Evolutionary conservation across 2,113 vertebrate genomes (phyloP).

Genomic region (Dendropsophus ebraccatus): DNA sequence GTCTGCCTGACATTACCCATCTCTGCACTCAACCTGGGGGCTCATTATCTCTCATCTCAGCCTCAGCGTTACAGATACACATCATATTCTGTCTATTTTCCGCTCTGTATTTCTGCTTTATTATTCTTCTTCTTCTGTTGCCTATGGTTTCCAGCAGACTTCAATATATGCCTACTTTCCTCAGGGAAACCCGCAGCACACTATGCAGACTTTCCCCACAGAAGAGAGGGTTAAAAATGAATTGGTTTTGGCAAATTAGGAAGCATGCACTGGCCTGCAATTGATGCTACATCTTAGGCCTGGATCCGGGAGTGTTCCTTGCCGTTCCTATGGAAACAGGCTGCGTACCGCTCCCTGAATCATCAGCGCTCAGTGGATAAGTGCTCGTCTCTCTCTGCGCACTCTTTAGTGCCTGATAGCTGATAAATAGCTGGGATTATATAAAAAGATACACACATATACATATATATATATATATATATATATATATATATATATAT

Average conservation of each 20-base stretch:
- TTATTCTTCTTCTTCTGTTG: neutral
- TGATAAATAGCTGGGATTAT: neutral
- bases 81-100: neutral
- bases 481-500: too few species aligned
- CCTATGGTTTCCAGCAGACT: neutral
- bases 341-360: slow-evolving; percentile 31
- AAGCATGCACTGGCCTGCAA: slow-evolving; percentile 16
- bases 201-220: neutral
- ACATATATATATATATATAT: too few species aligned
- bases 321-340: slow-evolving; percentile 49
- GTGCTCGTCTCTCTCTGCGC: neutral
- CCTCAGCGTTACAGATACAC: neutral
- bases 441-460: too few species aligned
- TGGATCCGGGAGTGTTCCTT: slow-evolving; percentile 16
- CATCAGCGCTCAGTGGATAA: slow-evolving; percentile 21
- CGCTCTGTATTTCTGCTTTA: neutral
- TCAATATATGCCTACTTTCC: neutral
- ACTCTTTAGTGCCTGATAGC: slow-evolving; percentile 1
- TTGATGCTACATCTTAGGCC: slow-evolving; percentile 25
- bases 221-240: neutral
- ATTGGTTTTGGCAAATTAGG: slow-evolving; percentile 20
- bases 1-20: neutral
- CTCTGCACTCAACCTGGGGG: slow-evolving; percentile 3
- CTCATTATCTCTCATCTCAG: slow-evolving; percentile 24
- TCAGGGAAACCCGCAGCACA: neutral